Evolutionary conservation across 2,888 invertebrate genomes (phyloP), one percentile per base, ranked within the genome.

Genomic region (Adela reaumurella): DNA sequence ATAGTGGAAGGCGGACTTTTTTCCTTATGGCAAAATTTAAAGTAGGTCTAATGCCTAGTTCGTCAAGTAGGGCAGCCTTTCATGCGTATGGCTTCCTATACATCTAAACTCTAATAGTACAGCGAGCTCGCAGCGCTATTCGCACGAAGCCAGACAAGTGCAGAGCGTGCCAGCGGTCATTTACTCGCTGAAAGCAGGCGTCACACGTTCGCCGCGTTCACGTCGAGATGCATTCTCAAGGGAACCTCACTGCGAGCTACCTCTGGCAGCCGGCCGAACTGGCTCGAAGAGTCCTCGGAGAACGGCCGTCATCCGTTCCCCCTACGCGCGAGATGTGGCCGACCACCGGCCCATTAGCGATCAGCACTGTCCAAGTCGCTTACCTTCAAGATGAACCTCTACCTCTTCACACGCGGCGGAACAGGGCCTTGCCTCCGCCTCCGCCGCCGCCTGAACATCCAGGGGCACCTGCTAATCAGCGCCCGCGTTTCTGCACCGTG

Each of bases 241-340:
- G 72, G 14, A 71, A 73, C 62, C 60, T 78, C 57, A 74, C 74
- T 46, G 70, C 73, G 52, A 77, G 76, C 63, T 74, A 72, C 58
- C 61, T 78, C 53, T 78, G 78, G 78, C 78, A 78, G 56, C 76
- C 77, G n/a, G 71, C 72, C 29, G 78, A 78, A 59, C 64, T 77
- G 50, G 74, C 77, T 24, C 67, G 77, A 17, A 67, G 78, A 19
- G 68, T 78, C 70, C 59, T 76, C 51, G 77, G 77, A 49, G 74
- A 74, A 58, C 63, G 78, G 28, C 77, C 76, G 11, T 67, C 76
- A 44, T 70, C 76, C 29, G 73, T 77, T 1, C 74, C 76, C 11
- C 76, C 77, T 17, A 77, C 77, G 1, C 63, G 77, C 51, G 74
- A 76, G 29, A 63, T 77, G 46, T 77, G 78, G 71, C 69, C 69